These are phyloP conservation scores for Heliconius hortense DNA, from an alignment of 2,888 invertebrate genomes.

Conservation along the genomic window DNA sequence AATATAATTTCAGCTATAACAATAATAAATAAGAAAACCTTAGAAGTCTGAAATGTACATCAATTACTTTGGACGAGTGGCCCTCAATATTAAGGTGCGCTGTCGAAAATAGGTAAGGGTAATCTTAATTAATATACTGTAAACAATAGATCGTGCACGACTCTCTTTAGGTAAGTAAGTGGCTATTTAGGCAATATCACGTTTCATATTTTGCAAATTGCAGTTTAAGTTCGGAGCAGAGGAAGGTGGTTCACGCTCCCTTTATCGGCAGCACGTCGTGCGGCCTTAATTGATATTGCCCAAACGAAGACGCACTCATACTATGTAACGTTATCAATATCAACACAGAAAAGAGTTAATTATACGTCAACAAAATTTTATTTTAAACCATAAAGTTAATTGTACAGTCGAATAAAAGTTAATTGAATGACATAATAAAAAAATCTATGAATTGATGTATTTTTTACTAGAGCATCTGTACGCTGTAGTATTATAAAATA, in stretches of 20 bases:
- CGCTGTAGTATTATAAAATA: too few species aligned
- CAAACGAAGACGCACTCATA: conserved; percentile 61
- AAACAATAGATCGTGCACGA: conserved; percentile 61
- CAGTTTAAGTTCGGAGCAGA: conserved; percentile 53
- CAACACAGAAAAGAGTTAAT: conserved; percentile 37
- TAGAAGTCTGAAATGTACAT: conserved; percentile 3
- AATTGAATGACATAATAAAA: background rate
- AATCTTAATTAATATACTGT: conserved; percentile 70
- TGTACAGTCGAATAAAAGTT: background rate
- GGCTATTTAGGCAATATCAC: conserved; percentile 75
- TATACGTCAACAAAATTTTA: background rate
- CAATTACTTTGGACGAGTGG: conserved; percentile 30
- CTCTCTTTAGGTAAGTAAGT: conserved; percentile 67
- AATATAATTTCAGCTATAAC: background rate
- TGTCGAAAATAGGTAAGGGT: conserved; percentile 43
- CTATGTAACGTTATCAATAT: conserved; percentile 55
- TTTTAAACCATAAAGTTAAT: background rate
- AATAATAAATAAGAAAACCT: conserved; percentile 1
- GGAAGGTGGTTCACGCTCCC: conserved; percentile 52
- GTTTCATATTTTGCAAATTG: conserved; percentile 68
- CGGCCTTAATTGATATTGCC: conserved; percentile 72
- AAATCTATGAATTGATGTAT: background rate
- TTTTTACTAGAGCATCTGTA: background rate
- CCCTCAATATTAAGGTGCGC: conserved; percentile 28
- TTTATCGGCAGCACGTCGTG: conserved; percentile 60